A percentile compares a stretch with the other conserved stretches of the same genome.
phyloP scores from a whole-genome alignment of 1,140 invertebrate species.

The Drosophila lacertosa region DNA sequence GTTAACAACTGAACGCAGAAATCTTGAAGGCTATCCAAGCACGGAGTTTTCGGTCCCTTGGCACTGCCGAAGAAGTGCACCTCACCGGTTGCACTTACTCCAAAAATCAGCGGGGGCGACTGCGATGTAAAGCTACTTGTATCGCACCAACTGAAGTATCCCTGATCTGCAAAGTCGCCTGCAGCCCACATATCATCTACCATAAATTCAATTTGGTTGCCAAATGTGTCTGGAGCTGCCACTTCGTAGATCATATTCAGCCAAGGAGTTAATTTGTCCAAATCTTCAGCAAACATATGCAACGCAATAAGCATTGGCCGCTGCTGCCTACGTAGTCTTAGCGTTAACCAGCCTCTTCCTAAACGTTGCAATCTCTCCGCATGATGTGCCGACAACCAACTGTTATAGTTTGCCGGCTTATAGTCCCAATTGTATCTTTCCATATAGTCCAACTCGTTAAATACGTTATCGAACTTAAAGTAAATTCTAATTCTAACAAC shows the following conservation, averaged over 20 bases:
- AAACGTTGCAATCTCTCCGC: constrained; percentile 33
- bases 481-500: not conserved
- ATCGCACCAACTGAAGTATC: not conserved
- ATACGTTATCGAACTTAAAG: not conserved
- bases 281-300: constrained; percentile 42
- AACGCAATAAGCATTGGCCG: constrained; percentile 32
- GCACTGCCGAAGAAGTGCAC: constrained; percentile 47
- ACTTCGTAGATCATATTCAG: constrained; percentile 39
- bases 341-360: not conserved
- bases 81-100: constrained; percentile 23
- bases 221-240: constrained; percentile 12
- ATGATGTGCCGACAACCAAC: constrained; percentile 23
- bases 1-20: constrained; percentile 40
- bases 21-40: constrained; percentile 5
- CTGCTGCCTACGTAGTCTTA: constrained; percentile 8
- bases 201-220: constrained; percentile 35
- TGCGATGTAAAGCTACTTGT: constrained; percentile 5
- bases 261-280: constrained; percentile 30
- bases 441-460: too few relatives aligned
- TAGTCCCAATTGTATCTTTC: not conserved
- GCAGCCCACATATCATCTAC: constrained; percentile 45
- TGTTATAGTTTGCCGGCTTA: constrained; percentile 24
- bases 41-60: not conserved
- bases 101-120: constrained; percentile 43
- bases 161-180: constrained; percentile 30